Percentiles rank a stretch among this genome's conserved stretches.
phyloP scores from a whole-genome alignment of 2,113 vertebrate genomes.

The Psilopsiagon aymara region DNA sequence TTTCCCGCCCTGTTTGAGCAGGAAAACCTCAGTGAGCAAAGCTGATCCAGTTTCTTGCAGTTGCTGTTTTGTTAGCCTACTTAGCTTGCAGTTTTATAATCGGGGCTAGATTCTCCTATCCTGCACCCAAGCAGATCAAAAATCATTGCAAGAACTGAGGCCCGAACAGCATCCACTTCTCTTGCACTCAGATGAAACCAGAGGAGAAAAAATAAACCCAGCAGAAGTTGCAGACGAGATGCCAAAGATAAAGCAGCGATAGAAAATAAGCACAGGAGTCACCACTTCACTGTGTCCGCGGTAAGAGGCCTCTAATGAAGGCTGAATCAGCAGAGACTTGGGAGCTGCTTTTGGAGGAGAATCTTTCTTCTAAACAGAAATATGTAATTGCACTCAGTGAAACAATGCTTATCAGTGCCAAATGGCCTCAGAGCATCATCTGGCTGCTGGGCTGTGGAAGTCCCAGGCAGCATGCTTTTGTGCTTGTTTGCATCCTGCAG shows the following conservation, averaged over 20 bases:
- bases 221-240: conserved; percentile 48
- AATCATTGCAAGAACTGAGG: neutral
- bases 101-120: neutral
- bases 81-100: conserved; percentile 39
- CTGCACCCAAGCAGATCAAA: neutral
- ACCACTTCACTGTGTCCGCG: neutral
- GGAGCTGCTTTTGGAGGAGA: conserved; percentile 37
- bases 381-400: neutral
- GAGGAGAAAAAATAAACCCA: neutral
- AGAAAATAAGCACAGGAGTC: conserved; percentile 38
- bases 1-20: neutral
- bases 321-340: conserved; percentile 34
- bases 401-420: neutral
- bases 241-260: conserved; percentile 50
- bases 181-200: neutral
- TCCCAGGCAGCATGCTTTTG: neutral
- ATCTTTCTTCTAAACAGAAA: neutral
- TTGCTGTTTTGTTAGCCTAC: conserved; percentile 55
- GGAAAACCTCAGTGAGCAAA: neutral
- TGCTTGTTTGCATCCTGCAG: neutral
- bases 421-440: conserved; percentile 7
- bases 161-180: neutral
- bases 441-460: neutral
- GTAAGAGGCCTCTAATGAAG: conserved; percentile 31
- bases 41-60: conserved; percentile 48